Evolutionary conservation across 1,140 invertebrate genomes (phyloP), one percentile per base, ranked within the genome.

Genomic region (Calosoma granatense): DNA sequence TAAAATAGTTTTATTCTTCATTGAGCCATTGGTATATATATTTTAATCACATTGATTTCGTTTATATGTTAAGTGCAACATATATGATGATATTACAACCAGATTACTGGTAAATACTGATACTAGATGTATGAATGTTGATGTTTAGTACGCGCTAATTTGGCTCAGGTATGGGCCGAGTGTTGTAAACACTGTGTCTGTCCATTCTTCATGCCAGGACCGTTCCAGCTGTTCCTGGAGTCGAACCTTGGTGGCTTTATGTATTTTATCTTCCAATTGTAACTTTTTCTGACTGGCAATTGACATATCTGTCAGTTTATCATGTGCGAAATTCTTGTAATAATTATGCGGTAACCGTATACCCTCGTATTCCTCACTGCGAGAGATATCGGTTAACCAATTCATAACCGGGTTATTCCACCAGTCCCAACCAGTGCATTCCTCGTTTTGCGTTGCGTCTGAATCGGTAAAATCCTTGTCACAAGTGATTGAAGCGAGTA

Each of bases 381-480:
- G 6, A 9, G 72, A 74, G 14, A 70, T 66, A 60, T 72, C 64
- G 2, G 71, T 65, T 43, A 80, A 52, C 76, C 74, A 78, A 23
- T 64, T 73, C 67, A 74, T 72, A 2, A 72, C 62, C 0, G 76
- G 71, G 60, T 70, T 65, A 30, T 72, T 63, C 73, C 76, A 77
- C 73, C 76, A 77, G 56, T 77, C 69, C 71, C 73, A 76, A 15
- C 57, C 55, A 2, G 63, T 30, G n/a, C n/a, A n/a, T n/a, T n/a
- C n/a, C n/a, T n/a, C n/a, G 22, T 63, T 19, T 54, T 57, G 53
- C 17, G 22, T 36, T 53, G 60, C 53, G 47, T 30, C 56, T 43
- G 19, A 17, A 21, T 62, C 56, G 15, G 15, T 6, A 14, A 54
- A 17, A 23, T 54, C 53, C 19, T 54, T 54, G 15, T 53, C 20